Evolutionary conservation across 2,888 invertebrate species (phyloP), one percentile per base, ranked within the genome.

Genomic region (Crocallis elinguaria): DNA sequence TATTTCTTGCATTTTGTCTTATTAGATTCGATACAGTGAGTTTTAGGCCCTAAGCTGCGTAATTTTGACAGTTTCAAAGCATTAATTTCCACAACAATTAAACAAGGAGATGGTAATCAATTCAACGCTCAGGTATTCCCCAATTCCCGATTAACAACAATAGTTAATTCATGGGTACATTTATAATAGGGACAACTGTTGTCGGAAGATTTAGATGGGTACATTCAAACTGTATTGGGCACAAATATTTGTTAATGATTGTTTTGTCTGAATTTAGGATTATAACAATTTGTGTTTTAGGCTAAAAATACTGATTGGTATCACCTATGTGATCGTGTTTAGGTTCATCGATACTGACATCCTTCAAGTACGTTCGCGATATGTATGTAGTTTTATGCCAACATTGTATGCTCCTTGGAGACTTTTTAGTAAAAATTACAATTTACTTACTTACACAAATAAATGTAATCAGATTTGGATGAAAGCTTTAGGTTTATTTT

Each of bases 11-110:
- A 19, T 19, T 19, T 4, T 14, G 3, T 38, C 3, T 25, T 14
- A 4, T 38, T 1, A 19, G 3, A 25, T 25, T 38, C 11, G 14
- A 19, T 13, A 3, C 36, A n/a, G 35, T 37, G 42, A 30, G 30
- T 36, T 50, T n/a, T 6, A 17, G 30, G 23, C 16, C 37, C 19
- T n/a, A 6, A 29, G 41, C 29, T 41, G 41, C 39, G 41, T 35
- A 30, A 19, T 19, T 21, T 30, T 13, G 25, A 43, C 43, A 30
- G 29, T 35, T 27, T 17, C 33, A 21, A 43, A 44, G 12, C 38
- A 44, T 44, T 51, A 44, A 39, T 51, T 25, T 29, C 39, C 30
- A 16, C 29, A 52, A 41, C 52, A 52, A 39, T 45, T 51, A 51
- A 51, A 45, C 51, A 39, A 30, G 35, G 17, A 29, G 41, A 41